Percentiles rank a stretch among this genome's conserved stretches.
Evolutionary conservation across 1,140 invertebrate genomes (phyloP).

Genomic region (Drosophila pandora): DNA sequence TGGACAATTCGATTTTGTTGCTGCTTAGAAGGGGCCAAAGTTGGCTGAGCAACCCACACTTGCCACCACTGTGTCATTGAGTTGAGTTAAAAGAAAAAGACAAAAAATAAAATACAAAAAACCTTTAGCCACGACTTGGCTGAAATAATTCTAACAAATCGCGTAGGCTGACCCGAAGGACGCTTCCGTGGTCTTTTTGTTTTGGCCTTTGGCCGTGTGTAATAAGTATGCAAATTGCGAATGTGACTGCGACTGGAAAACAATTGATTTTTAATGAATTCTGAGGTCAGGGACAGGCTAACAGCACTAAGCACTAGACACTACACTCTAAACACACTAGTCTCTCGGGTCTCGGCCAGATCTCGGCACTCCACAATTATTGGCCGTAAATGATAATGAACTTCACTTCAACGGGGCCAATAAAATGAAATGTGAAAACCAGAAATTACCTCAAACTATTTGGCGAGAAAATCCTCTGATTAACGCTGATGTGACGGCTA

Average conservation of each 20-base stretch:
- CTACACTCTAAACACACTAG: background rate
- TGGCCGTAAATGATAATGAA: slow-evolving; percentile 49
- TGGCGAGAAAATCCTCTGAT: slow-evolving; percentile 46
- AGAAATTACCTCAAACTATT: slow-evolving; percentile 61
- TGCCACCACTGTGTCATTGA: slow-evolving; percentile 41
- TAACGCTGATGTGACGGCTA: slow-evolving; percentile 44
- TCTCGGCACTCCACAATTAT: slow-evolving; percentile 36
- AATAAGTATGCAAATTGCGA: slow-evolving; percentile 54
- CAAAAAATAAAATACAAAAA: slow-evolving; percentile 20
- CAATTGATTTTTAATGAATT: slow-evolving; percentile 62
- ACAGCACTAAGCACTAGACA: background rate
- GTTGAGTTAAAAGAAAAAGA: slow-evolving; percentile 15
- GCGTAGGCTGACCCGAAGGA: slow-evolving; percentile 40
- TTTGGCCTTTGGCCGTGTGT: slow-evolving; percentile 35
- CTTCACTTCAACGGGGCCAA: slow-evolving; percentile 4
- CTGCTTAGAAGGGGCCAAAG: slow-evolving; percentile 51
- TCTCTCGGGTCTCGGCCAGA: background rate
- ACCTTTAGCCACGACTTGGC: slow-evolving; percentile 19
- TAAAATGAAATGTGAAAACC: slow-evolving; percentile 29
- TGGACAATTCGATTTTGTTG: slow-evolving; percentile 40
- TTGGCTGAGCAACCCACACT: slow-evolving; percentile 42
- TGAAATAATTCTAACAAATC: slow-evolving; percentile 31
- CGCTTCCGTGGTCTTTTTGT: slow-evolving; percentile 37
- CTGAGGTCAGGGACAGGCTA: slow-evolving; percentile 36
- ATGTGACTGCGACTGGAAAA: slow-evolving; percentile 35